phyloP scores from a whole-genome alignment of 2,113 vertebrate species.

The Erinaceus europaeus region DNA sequence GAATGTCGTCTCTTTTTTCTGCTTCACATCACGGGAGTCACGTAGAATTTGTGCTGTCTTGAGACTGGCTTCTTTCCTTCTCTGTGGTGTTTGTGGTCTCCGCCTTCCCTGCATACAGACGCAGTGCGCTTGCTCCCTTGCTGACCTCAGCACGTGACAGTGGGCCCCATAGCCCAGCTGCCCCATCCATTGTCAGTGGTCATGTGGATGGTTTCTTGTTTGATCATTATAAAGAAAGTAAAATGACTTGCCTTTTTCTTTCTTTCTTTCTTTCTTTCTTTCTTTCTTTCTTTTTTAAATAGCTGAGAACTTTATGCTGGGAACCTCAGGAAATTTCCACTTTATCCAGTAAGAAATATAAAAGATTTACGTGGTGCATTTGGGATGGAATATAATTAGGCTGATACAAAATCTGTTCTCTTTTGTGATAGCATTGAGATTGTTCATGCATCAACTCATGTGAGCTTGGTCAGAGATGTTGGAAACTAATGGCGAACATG shows the following conservation, averaged over 20 bases:
- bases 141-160: background rate
- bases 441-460: too few relatives aligned
- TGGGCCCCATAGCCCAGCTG: background rate
- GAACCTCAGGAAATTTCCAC: background rate
- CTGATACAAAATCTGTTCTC: background rate
- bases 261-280: too few relatives aligned
- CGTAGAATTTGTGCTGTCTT: background rate
- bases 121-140: background rate
- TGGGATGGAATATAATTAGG: background rate
- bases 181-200: background rate
- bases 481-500: background rate
- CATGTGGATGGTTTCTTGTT: background rate
- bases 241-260: background rate
- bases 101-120: background rate
- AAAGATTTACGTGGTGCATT: background rate
- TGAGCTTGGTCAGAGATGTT: conserved; percentile 8
- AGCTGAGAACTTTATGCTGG: background rate
- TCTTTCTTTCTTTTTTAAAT: background rate
- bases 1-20: background rate
- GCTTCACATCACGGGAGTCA: background rate
- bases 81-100: background rate
- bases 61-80: background rate
- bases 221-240: background rate
- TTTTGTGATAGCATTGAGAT: background rate
- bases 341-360: background rate